Evolutionary conservation across 2,113 vertebrate species (phyloP).

Genomic region (Salvelinus namaycush): DNA sequence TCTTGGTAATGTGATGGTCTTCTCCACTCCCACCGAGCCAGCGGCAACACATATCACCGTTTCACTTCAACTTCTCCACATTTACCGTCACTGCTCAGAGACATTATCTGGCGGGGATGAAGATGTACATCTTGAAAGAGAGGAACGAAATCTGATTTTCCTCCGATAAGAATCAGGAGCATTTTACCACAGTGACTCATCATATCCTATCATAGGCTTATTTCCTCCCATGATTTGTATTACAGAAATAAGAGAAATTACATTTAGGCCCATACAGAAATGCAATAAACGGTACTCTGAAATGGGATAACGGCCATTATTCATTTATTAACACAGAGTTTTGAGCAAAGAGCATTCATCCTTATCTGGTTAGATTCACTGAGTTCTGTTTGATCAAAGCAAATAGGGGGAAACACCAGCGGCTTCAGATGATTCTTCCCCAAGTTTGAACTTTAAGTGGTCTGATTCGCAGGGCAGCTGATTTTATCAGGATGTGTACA

Average conservation of each 20-base stretch:
- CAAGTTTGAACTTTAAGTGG: conserved; percentile 37
- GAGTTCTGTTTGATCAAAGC: conserved; percentile 51
- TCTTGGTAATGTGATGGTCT: conserved; percentile 62
- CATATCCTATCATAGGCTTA: conserved; percentile 26
- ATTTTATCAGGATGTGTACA: conserved; percentile 45
- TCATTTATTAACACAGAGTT: conserved; percentile 59
- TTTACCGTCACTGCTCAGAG: conserved; percentile 62
- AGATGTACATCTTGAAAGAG: conserved; percentile 1
- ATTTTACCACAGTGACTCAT: conserved; percentile 63
- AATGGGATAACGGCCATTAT: conserved; percentile 62
- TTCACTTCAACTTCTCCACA: conserved; percentile 27
- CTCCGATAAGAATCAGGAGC: conserved; percentile 65
- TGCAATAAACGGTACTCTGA: conserved; percentile 59
- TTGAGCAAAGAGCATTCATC: conserved; percentile 35
- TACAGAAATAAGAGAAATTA: conserved; percentile 66
- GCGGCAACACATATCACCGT: conserved; percentile 15
- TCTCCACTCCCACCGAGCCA: conserved; percentile 8
- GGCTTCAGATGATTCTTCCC: conserved; percentile 14
- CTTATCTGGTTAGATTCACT: conserved; percentile 24
- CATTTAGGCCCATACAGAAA: conserved; percentile 64
- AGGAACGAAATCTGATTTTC: conserved; percentile 46
- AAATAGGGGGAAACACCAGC: neutral
- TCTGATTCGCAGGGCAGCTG: conserved; percentile 57
- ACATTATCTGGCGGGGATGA: conserved; percentile 45
- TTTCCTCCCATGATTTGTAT: conserved; percentile 51